Evolutionary conservation across 2,888 invertebrate species (phyloP).

Genomic region (Tenthredo scrophulariae): DNA sequence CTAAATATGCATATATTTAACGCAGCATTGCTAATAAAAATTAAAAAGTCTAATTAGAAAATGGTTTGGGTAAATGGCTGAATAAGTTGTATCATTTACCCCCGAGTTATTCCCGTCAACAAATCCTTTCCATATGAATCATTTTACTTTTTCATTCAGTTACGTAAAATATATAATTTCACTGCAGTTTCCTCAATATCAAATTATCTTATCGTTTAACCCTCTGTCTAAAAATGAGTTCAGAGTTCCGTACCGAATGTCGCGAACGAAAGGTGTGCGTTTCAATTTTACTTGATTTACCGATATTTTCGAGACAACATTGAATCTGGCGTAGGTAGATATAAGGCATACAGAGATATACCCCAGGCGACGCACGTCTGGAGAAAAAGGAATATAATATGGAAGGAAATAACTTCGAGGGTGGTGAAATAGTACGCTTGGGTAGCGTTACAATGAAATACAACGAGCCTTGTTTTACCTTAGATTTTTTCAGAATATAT

Average conservation of each 20-base stretch:
- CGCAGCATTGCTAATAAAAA: constrained; percentile 76
- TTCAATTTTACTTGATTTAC: constrained; percentile 49
- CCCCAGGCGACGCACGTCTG: constrained; percentile 30
- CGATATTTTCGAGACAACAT: constrained; percentile 39
- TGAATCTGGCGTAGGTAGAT: constrained; percentile 61
- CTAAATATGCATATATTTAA: constrained; percentile 78
- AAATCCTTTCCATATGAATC: constrained; percentile 20
- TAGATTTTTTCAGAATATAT: constrained; percentile 34
- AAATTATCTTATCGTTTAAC: background rate
- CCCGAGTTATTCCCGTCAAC: background rate
- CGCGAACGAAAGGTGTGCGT: constrained; percentile 23
- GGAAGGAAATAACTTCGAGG: constrained; percentile 60
- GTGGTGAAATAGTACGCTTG: constrained; percentile 67
- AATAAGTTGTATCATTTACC: constrained; percentile 49
- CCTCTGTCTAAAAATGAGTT: constrained; percentile 9
- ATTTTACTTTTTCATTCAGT: background rate
- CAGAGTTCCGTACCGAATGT: background rate
- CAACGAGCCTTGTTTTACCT: constrained; percentile 53
- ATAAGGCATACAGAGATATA: constrained; percentile 20
- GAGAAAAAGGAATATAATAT: constrained; percentile 39
- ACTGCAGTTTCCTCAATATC: background rate
- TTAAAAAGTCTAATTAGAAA: constrained; percentile 77
- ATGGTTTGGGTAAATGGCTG: constrained; percentile 55
- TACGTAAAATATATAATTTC: background rate
- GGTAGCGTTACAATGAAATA: constrained; percentile 70